phyloP scores from a whole-genome alignment of 2,797 vertebrate genomes.

The Myotis findleyi region DNA sequence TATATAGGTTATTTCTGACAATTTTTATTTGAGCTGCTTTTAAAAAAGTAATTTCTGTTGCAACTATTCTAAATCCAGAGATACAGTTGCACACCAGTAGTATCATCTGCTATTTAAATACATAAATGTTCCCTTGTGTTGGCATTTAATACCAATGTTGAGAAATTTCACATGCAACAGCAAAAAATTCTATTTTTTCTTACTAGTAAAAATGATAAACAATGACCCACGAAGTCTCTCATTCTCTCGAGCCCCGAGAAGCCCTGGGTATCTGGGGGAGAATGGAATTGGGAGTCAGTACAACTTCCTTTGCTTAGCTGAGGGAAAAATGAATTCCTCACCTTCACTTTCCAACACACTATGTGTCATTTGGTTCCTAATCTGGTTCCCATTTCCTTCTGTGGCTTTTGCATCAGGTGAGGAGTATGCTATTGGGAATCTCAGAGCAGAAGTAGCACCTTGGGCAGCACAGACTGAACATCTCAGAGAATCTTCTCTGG shows the following conservation, averaged over 20 bases:
- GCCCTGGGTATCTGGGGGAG: neutral
- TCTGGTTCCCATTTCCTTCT: neutral
- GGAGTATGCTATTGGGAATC: neutral
- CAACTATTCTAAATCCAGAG: conserved; percentile 72
- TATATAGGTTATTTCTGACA: conserved; percentile 72
- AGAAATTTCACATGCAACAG: conserved; percentile 34
- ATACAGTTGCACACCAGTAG: conserved; percentile 56
- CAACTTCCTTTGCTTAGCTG: neutral
- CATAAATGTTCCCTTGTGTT: conserved; percentile 47
- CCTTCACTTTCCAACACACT: neutral
- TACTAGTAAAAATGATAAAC: neutral
- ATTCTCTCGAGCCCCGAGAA: neutral
- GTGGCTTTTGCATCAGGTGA: neutral
- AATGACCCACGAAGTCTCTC: neutral
- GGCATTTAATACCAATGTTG: conserved; percentile 25
- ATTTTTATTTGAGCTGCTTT: conserved; percentile 79
- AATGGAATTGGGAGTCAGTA: fast-evolving
- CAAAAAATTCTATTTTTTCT: conserved; percentile 43
- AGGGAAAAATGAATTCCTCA: neutral
- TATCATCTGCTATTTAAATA: conserved; percentile 30
- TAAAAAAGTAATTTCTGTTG: conserved; percentile 80
- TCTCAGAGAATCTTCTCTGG: neutral
- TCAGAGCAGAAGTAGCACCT: neutral
- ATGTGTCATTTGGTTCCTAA: no score
- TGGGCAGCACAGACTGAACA: neutral